A percentile compares a stretch with the other conserved stretches of the same genome.
These are phyloP conservation scores for Echinometra lucunter DNA, from an alignment of 53 echinoderm and acorn worm species.

Conservation along the genomic window DNA sequence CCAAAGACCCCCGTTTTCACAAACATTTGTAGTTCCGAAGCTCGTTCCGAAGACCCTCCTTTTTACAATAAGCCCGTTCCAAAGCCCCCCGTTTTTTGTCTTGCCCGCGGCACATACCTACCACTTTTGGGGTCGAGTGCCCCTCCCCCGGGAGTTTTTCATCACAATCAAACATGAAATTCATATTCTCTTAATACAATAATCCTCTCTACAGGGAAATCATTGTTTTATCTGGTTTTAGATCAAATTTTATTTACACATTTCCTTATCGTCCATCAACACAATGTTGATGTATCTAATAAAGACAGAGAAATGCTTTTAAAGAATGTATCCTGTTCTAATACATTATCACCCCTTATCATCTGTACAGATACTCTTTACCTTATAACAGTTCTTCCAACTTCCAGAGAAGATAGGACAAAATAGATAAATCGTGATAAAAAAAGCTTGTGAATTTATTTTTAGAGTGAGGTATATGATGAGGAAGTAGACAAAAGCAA, in stretches of 20 bases:
- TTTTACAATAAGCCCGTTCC: too few relatives aligned
- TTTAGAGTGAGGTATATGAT: neutral
- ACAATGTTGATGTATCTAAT: neutral
- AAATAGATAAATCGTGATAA: neutral
- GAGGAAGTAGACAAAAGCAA: constrained; percentile 11
- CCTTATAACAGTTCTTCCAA: neutral
- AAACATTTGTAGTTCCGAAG: too few relatives aligned
- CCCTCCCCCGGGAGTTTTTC: too few relatives aligned
- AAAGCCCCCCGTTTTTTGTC: too few relatives aligned
- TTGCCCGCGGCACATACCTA: too few relatives aligned
- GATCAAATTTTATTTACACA: neutral
- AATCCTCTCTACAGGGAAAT: neutral
- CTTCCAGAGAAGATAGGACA: neutral
- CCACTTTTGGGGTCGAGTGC: too few relatives aligned
- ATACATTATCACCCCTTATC: neutral
- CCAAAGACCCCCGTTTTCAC: too few relatives aligned
- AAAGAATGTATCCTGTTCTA: neutral
- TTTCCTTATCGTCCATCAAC: constrained; percentile 36
- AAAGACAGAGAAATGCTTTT: neutral
- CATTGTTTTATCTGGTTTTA: neutral
- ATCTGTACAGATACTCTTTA: neutral
- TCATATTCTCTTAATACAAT: neutral
- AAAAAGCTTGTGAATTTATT: constrained; percentile 34
- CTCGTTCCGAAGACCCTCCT: too few relatives aligned
- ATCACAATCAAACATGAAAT: neutral